Percentiles rank a stretch among this genome's conserved stretches.
phyloP scores from a whole-genome alignment of 2,888 invertebrate species.

The Lobophora halterata region DNA sequence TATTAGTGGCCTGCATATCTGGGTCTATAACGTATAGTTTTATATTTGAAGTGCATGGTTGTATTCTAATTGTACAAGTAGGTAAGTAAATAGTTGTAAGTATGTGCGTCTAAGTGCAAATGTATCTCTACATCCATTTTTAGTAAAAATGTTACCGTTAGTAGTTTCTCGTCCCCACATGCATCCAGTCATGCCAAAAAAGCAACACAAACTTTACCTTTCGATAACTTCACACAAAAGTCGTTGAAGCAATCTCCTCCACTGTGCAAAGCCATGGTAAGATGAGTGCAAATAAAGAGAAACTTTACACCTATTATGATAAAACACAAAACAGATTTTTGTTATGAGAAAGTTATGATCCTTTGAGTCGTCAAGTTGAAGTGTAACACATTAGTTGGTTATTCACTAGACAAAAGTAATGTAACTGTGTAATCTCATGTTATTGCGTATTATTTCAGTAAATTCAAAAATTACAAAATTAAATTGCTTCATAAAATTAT shows the following conservation, averaged over 20 bases:
- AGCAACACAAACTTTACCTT: constrained; percentile 78
- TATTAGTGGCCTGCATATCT: too few species aligned
- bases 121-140: constrained; percentile 22
- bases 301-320: constrained; percentile 45
- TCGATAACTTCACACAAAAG: constrained; percentile 58
- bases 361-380: constrained; percentile 24
- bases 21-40: constrained; percentile 3
- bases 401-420: constrained; percentile 35
- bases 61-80: constrained; percentile 44
- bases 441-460: constrained; percentile 33
- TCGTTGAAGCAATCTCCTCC: constrained; percentile 70
- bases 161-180: constrained; percentile 40
- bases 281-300: constrained; percentile 58
- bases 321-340: constrained; percentile 37
- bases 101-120: constrained; percentile 28
- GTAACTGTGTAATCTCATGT: constrained; percentile 36
- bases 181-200: constrained; percentile 65
- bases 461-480: constrained; percentile 28
- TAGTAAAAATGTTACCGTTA: constrained; percentile 31
- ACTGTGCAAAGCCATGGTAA: constrained; percentile 73
- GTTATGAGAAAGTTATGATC: constrained; percentile 32
- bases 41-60: constrained; percentile 58
- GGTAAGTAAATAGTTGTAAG: constrained; percentile 14
- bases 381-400: constrained; percentile 56
- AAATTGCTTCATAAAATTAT: constrained; percentile 7